A percentile compares a stretch with the other conserved stretches of the same genome.
These are phyloP conservation scores for Pseudoatta argentina DNA, from an alignment of 1,140 invertebrate species.

Conservation along the genomic window DNA sequence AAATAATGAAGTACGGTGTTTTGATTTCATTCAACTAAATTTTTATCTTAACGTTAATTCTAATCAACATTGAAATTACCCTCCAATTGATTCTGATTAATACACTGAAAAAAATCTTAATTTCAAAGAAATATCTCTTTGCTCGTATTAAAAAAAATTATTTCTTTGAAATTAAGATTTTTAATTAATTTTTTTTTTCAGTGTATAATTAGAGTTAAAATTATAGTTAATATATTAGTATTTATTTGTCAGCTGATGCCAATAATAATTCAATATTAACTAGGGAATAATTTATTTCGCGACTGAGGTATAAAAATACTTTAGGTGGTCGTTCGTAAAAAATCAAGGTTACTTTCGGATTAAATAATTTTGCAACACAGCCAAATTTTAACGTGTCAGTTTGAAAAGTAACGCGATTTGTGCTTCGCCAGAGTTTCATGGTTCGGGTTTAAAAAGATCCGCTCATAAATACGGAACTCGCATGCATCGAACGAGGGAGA, in stretches of 20 bases:
- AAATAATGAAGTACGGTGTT: not conserved
- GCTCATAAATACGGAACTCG: constrained; percentile 14
- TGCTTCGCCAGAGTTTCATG: not conserved
- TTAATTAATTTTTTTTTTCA: no score
- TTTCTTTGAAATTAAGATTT: no score
- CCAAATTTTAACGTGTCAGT: not conserved
- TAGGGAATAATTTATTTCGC: no score
- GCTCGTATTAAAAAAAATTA: no score
- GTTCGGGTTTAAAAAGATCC: not conserved
- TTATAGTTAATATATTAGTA: no score
- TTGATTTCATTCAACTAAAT: not conserved
- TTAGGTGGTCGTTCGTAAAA: no score
- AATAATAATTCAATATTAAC: not conserved
- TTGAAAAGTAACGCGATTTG: constrained; percentile 56
- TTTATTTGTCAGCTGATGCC: not conserved
- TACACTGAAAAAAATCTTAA: no score
- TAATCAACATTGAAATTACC: not conserved
- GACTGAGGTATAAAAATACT: no score
- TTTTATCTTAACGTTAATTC: not conserved
- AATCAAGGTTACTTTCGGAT: no score
- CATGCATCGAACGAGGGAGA: constrained; percentile 14
- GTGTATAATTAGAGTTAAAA: not conserved
- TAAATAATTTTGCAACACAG: not conserved
- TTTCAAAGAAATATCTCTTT: no score
- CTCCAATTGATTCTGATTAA: not conserved